Percentiles rank a stretch among this genome's conserved stretches.
phyloP scores from a whole-genome alignment of 2,113 vertebrate genomes.

The Pitta sordida region DNA sequence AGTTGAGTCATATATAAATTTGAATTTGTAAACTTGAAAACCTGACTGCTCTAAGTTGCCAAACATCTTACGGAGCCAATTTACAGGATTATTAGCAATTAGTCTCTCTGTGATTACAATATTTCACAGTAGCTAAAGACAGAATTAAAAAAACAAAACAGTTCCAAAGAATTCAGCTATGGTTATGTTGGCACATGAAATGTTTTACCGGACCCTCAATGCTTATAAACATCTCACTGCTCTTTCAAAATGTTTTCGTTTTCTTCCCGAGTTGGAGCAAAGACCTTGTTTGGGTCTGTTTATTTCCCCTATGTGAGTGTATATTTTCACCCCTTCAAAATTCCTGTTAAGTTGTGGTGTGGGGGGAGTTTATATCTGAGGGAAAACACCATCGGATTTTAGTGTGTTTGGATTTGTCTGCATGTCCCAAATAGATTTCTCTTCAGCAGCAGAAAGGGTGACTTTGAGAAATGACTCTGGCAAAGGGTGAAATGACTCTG shows the following conservation, averaged over 20 bases:
- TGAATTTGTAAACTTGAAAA: neutral
- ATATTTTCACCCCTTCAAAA: neutral
- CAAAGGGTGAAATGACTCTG: no score
- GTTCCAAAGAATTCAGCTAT: neutral
- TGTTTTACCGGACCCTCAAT: neutral
- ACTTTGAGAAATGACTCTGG: neutral
- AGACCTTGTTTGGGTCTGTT: neutral
- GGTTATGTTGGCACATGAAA: neutral
- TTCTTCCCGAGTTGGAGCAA: neutral
- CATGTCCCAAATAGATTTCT: neutral
- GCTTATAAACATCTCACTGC: neutral
- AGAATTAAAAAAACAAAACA: neutral
- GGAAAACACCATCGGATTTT: neutral
- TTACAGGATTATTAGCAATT: neutral
- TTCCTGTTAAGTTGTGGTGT: neutral
- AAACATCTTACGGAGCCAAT: neutral
- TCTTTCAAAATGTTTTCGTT: neutral
- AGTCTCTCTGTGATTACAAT: neutral
- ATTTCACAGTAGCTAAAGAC: neutral
- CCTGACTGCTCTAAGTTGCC: neutral
- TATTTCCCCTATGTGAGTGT: neutral
- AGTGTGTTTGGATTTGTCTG: neutral
- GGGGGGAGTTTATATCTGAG: neutral
- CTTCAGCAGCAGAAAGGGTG: neutral
- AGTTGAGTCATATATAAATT: no score